Evolutionary conservation across 2,113 vertebrate genomes (phyloP).

Genomic region (Setophaga kirtlandii): DNA sequence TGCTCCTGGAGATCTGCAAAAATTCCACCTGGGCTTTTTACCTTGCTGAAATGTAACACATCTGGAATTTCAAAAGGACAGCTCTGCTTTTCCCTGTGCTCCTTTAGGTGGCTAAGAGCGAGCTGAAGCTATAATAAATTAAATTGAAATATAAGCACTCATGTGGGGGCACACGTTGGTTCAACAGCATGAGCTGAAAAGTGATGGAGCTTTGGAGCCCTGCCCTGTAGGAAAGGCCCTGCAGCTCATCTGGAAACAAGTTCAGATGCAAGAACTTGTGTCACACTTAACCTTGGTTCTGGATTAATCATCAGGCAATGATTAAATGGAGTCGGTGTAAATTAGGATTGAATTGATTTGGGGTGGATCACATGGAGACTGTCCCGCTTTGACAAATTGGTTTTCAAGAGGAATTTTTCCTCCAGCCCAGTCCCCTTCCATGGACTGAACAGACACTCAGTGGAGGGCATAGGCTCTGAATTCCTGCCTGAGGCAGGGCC

Average conservation of each 20-base stretch:
- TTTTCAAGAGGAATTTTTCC: constrained; percentile 7
- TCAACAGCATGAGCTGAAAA: background rate
- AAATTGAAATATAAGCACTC: background rate
- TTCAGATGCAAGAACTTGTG: background rate
- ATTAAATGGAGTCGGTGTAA: constrained; percentile 27
- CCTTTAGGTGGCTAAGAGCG: background rate
- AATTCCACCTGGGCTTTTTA: background rate
- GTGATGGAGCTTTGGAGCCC: background rate
- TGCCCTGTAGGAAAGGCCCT: background rate
- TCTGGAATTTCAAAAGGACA: background rate
- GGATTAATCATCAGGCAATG: constrained; percentile 31
- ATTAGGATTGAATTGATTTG: constrained; percentile 35
- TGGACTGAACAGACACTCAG: background rate
- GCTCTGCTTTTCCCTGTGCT: background rate
- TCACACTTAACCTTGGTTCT: constrained; percentile 14
- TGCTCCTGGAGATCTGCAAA: background rate
- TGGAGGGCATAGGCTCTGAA: background rate
- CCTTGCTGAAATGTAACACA: background rate
- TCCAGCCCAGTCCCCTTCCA: background rate
- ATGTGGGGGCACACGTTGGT: rapidly evolving
- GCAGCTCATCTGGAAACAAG: background rate
- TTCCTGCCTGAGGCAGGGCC: background rate
- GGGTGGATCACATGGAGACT: background rate
- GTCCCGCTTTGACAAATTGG: background rate
- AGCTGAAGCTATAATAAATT: background rate